Conservation (phyloP, 2,113 vertebrate species). For the Etia nguti region DNA sequence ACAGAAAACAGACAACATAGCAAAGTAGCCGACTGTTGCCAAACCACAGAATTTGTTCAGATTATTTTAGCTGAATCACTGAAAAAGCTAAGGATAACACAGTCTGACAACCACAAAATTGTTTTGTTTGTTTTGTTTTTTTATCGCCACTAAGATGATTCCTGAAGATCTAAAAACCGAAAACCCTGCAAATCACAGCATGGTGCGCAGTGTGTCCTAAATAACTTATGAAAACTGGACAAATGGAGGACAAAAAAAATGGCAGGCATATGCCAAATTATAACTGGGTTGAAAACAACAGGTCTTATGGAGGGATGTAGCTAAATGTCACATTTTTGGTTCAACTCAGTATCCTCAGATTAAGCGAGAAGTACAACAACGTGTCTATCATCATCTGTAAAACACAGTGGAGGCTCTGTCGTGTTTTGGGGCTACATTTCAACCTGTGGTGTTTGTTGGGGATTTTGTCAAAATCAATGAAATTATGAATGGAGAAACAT, state of each 20-base stretch:
- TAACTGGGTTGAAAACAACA: not conserved
- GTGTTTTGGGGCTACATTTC: not conserved
- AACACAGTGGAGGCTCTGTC: too few relatives aligned
- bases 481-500: not conserved
- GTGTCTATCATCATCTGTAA: too few relatives aligned
- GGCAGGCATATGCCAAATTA: not conserved
- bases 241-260: not conserved
- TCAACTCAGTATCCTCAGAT: too few relatives aligned
- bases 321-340: not conserved
- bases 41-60: not conserved
- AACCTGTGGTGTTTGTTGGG: not conserved
- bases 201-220: too few relatives aligned
- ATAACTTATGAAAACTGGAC: too few relatives aligned
- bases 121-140: not conserved
- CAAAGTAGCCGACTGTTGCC: not conserved
- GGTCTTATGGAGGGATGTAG: not conserved
- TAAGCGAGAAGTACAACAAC: too few relatives aligned
- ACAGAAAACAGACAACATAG: not conserved
- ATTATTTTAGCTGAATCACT: not conserved
- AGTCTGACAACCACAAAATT: not conserved
- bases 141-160: too few relatives aligned
- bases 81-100: not conserved
- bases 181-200: too few relatives aligned
- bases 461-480: not conserved
- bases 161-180: too few relatives aligned